Evolutionary conservation across 2,797 vertebrate species (phyloP), one percentile per base, ranked within the genome.

Genomic region (Channallabes apus): DNA sequence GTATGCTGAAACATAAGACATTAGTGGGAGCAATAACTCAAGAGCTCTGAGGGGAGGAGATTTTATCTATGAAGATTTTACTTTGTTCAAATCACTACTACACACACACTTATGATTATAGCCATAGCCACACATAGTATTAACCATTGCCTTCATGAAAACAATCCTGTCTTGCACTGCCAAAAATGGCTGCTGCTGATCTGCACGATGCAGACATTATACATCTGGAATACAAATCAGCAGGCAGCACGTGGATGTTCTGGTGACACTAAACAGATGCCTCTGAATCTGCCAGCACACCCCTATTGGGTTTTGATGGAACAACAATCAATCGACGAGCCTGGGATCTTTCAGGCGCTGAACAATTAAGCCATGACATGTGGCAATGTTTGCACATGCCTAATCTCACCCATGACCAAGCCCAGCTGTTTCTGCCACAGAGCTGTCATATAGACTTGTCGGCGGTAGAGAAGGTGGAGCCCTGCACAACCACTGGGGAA

Each of bases 181-280:
- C 46, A 82, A 78, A 85, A 71, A 82, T 68, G 82, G 64, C 61
- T 84, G 22, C 27, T 67, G 51, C 84, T 72, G 79, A 72, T 64
- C 46, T 41, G 59, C 65, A 51, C 56, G 38, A 64, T 79, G 58
- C 62, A 62, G 54, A n/a, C 65, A 17, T 62, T 64, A 41, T 46
- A 58, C 20, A 18, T 54, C 64, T 77, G 56, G n/a, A 83, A 76
- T 61, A 85, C 69, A 69, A 77, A 85, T 82, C 59, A 85, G 80
- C 56, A 81, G 18, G 59, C 59, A 38, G 71, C 7, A 20, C 77
- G 59, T 61, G 82, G 14, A 86, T 75, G 41, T 65, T 46, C 56
- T 59, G 79, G 29, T 80, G 86, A 82, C 67, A 75, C n/a, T 76
- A 79, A 84, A 71, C 87, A 89, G 86, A 87, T 82, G 86, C 71